Conservation (phyloP, 2,113 vertebrate species). For the Reinhardtius hippoglossoides region DNA sequence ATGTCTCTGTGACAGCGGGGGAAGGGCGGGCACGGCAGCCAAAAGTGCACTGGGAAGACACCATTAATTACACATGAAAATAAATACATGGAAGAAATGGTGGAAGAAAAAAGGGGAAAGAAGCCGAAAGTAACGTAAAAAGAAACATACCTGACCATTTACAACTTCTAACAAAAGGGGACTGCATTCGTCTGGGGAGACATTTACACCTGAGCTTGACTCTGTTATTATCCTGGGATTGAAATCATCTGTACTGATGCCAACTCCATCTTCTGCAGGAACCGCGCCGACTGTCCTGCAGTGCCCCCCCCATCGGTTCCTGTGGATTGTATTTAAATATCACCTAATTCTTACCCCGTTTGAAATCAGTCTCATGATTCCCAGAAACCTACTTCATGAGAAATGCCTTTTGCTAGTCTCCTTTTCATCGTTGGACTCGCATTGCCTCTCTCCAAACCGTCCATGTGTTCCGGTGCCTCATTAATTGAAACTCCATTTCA, state of each 20-base stretch:
- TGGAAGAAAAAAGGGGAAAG: neutral
- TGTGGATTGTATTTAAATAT: too few species aligned
- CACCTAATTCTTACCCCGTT: too few species aligned
- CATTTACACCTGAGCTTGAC: slow-evolving; percentile 18
- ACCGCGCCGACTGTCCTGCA: neutral
- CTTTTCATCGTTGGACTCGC: neutral
- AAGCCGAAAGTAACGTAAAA: neutral
- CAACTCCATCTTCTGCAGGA: too few species aligned
- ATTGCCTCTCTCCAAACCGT: neutral
- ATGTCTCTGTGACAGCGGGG: neutral
- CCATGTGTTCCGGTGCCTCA: neutral
- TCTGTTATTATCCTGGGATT: slow-evolving; percentile 8
- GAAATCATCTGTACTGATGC: neutral
- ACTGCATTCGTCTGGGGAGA: slow-evolving; percentile 12
- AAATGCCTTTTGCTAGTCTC: neutral
- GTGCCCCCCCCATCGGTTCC: too few species aligned
- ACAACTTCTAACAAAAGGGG: neutral
- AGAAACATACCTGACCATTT: neutral
- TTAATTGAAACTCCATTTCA: neutral
- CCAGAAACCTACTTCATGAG: neutral
- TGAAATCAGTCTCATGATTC: too few species aligned
- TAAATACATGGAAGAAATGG: slow-evolving; percentile 8
- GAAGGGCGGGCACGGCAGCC: neutral
- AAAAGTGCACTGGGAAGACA: neutral
- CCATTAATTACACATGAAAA: neutral